phyloP scores from a whole-genome alignment of 2,797 vertebrate species.

The Eospalax fontanierii region DNA sequence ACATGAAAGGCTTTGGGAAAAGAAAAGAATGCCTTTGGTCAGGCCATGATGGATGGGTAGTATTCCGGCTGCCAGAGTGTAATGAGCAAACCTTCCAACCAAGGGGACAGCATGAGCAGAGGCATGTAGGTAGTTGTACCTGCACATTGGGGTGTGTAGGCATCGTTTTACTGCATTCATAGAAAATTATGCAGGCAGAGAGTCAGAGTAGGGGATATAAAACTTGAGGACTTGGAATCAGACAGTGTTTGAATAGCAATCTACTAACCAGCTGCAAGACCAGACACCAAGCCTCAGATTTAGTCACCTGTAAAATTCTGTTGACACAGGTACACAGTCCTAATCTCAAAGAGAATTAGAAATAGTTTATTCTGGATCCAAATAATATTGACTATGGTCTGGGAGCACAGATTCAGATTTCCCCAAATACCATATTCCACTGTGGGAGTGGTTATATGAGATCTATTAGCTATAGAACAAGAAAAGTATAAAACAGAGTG shows the following conservation, averaged over 20 bases:
- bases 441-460: neutral
- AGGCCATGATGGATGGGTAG: neutral
- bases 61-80: neutral
- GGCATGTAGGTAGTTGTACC: neutral
- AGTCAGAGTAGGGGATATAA: neutral
- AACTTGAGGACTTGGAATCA: neutral
- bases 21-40: neutral
- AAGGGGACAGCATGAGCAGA: neutral
- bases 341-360: neutral
- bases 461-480: neutral
- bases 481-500: neutral
- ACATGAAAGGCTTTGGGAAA: neutral
- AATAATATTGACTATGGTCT: neutral
- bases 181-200: neutral
- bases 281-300: neutral
- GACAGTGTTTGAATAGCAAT: neutral
- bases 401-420: neutral
- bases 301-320: slow-evolving; percentile 26
- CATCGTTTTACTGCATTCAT: neutral
- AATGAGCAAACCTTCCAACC: neutral
- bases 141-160: no score
- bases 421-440: neutral
- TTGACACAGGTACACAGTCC: neutral
- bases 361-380: neutral
- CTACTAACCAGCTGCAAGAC: neutral